phyloP scores from a whole-genome alignment of 2,113 vertebrate species.

The Cavia aperea region DNA sequence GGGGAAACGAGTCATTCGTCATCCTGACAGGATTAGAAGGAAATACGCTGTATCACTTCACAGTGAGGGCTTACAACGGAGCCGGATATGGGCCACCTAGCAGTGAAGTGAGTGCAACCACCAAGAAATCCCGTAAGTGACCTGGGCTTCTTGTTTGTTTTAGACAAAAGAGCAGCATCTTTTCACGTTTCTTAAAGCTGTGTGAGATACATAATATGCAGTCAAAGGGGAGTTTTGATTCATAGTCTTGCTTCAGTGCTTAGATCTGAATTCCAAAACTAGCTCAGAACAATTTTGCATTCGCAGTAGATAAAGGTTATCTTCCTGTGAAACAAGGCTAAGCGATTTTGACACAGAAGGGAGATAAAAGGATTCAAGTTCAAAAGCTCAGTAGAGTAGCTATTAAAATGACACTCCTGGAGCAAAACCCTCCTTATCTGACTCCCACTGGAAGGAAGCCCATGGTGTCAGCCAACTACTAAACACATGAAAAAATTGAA shows the following conservation, averaged over 20 bases:
- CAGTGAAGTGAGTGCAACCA: slow-evolving; percentile 77
- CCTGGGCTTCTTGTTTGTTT: slow-evolving; percentile 37
- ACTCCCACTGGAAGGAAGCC: slow-evolving; percentile 27
- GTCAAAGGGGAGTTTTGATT: slow-evolving; percentile 37
- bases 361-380: slow-evolving; percentile 63
- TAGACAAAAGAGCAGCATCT: slow-evolving; percentile 26
- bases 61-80: slow-evolving; percentile 91
- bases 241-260: slow-evolving; percentile 24
- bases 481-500: slow-evolving; percentile 5
- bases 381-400: slow-evolving; percentile 49
- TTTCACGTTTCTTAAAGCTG: background rate
- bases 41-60: slow-evolving; percentile 87
- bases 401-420: slow-evolving; percentile 60
- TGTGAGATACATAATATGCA: slow-evolving; percentile 11
- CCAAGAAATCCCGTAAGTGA: slow-evolving; percentile 91
- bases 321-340: slow-evolving; percentile 64
- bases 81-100: slow-evolving; percentile 92
- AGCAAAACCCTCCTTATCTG: slow-evolving; percentile 36
- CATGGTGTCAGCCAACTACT: background rate
- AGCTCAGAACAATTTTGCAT: slow-evolving; percentile 48
- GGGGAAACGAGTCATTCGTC: slow-evolving; percentile 87
- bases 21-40: slow-evolving; percentile 89
- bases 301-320: slow-evolving; percentile 58
- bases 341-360: slow-evolving; percentile 57
- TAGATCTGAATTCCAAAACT: slow-evolving; percentile 62